Base-by-base conservation (phyloP, 2,888 invertebrate genomes). In the Dasysyrphus tricinctus region DNA sequence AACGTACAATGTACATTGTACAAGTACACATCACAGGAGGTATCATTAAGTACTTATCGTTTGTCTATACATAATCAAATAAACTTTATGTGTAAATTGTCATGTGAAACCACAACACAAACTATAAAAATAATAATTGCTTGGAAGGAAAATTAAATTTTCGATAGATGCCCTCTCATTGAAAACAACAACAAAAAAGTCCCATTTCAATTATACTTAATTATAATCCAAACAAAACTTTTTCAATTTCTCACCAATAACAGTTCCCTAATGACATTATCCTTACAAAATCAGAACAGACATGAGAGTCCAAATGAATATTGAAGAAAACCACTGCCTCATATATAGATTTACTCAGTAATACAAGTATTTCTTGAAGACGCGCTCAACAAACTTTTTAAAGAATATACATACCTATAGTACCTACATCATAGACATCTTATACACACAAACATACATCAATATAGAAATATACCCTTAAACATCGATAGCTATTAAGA, bases 401-500 rank as follows among this genome's bases (percentile, higher is more conserved):
- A n/a, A n/a, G n/a, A n/a, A n/a, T n/a, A n/a, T n/a, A n/a, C n/a
- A n/a, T n/a, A n/a, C n/a, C n/a, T n/a, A n/a, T n/a, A n/a, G n/a
- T n/a, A n/a, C n/a, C n/a, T n/a, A n/a, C n/a, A n/a, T n/a, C n/a
- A n/a, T n/a, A 24, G 24, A 24, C 24, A 24, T n/a, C n/a, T n/a
- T n/a, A n/a, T 24, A 24, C 24, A 24, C 2, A 24, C 24, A 24
- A 24, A 24, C 24, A 24, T 24, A 24, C 24, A 24, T 24, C 1
- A 24, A 24, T 24, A 24, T n/a, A n/a, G n/a, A n/a, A 3, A 39
- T 4, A 2, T 39, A 39, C 42, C 5, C 54, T 54, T 19, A n/a
- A 69, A 51, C 39, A 54, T 69, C 69, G 3, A 69, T 39, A 34
- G 47, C 34, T 65, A 63, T 65, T 65, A 67, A 14, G 19, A 37